Evolutionary conservation across 2,797 vertebrate genomes (phyloP).

Genomic region (Pipistrellus nathusii): DNA sequence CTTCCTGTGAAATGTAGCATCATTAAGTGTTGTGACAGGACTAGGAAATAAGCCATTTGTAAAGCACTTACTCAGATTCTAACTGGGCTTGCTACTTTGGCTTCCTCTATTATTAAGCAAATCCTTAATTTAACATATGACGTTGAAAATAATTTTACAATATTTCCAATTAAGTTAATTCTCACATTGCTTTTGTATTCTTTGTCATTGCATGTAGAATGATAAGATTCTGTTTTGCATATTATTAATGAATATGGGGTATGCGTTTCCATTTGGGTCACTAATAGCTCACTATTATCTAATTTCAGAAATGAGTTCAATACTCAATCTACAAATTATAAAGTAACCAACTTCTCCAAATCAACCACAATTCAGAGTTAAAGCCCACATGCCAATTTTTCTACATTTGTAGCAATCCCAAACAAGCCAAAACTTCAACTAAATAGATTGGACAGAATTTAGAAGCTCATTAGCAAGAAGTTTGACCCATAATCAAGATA

Average conservation of each 20-base stretch:
- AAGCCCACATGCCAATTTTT: constrained; percentile 15
- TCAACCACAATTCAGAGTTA: constrained; percentile 20
- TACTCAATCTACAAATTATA: constrained; percentile 58
- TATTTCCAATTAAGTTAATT: constrained; percentile 82
- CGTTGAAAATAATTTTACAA: constrained; percentile 82
- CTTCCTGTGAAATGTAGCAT: constrained; percentile 63
- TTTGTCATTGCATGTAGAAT: constrained; percentile 72
- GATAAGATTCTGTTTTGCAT: constrained; percentile 73
- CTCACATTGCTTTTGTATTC: constrained; percentile 72
- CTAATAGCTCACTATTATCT: constrained; percentile 66
- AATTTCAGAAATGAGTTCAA: constrained; percentile 77
- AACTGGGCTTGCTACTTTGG: constrained; percentile 55
- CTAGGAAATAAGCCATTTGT: constrained; percentile 79
- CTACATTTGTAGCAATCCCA: constrained; percentile 3
- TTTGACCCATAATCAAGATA: neutral
- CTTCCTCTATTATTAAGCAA: constrained; percentile 76
- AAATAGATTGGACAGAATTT: constrained; percentile 24
- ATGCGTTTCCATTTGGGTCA: constrained; percentile 75
- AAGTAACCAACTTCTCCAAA: constrained; percentile 17
- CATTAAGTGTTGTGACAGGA: constrained; percentile 73
- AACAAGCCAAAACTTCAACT: constrained; percentile 24
- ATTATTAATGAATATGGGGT: constrained; percentile 64
- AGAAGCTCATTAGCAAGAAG: constrained; percentile 34
- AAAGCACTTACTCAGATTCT: constrained; percentile 50
- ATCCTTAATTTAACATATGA: constrained; percentile 76